phyloP scores from a whole-genome alignment of 2,888 invertebrate genomes.

The Steinernema scapterisci region DNA sequence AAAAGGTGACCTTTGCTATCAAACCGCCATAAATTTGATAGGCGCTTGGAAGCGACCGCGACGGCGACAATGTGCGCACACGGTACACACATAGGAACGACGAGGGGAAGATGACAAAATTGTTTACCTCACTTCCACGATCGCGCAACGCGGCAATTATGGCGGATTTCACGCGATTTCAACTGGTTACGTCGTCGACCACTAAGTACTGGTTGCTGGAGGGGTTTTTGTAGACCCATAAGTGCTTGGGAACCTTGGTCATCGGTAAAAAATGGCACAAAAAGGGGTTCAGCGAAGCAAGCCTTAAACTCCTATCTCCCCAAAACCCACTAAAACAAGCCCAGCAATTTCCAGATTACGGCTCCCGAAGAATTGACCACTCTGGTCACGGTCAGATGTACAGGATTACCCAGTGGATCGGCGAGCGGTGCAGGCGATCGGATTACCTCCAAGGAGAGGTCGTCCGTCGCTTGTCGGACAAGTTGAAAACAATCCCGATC shows the following conservation, averaged over 20 bases:
- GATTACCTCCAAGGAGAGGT: conserved; percentile 6
- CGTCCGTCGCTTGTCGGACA: conserved; percentile 9
- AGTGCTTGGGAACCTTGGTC: conserved; percentile 1
- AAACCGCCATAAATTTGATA: not conserved
- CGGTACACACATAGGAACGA: not conserved
- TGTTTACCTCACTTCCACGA: conserved; percentile 6
- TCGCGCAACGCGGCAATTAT: conserved; percentile 17
- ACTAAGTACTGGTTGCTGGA: not conserved
- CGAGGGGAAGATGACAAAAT: not conserved
- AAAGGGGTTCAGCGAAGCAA: too few species aligned
- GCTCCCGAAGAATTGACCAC: not conserved
- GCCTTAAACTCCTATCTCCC: too few species aligned
- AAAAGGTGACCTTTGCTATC: not conserved
- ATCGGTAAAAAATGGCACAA: too few species aligned
- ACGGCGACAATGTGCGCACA: too few species aligned
- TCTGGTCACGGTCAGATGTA: not conserved
- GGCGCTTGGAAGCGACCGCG: too few species aligned
- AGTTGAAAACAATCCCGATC: conserved; percentile 7
- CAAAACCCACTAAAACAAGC: too few species aligned
- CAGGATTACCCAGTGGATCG: not conserved
- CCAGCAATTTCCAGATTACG: not conserved
- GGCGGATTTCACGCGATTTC: conserved; percentile 7
- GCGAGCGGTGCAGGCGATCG: not conserved
- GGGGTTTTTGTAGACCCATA: not conserved
- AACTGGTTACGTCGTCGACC: conserved; percentile 1